phyloP scores from a whole-genome alignment of 2,888 invertebrate species.

The Xylota sylvarum region DNA sequence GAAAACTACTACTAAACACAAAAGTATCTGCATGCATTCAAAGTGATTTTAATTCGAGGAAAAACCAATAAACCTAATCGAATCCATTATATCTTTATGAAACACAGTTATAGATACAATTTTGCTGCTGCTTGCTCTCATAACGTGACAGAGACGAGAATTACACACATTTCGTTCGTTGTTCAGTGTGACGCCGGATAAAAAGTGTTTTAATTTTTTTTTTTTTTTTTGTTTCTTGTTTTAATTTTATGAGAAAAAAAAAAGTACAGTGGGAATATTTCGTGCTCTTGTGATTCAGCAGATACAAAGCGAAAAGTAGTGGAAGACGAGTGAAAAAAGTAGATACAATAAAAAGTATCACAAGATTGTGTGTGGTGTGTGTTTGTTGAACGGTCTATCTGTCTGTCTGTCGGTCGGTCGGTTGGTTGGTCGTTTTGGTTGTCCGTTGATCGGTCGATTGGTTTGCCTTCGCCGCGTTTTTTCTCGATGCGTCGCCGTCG shows the following conservation, averaged over 20 bases:
- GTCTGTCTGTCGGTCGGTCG: slow-evolving; percentile 34
- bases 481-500: slow-evolving; percentile 21
- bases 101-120: slow-evolving; percentile 72
- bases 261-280: slow-evolving; percentile 66
- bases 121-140: slow-evolving; percentile 56
- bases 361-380: slow-evolving; percentile 51
- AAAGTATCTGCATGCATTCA: slow-evolving; percentile 30
- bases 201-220: slow-evolving; percentile 60
- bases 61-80: slow-evolving; percentile 68
- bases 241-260: slow-evolving; percentile 65
- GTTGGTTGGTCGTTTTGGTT: slow-evolving; percentile 21
- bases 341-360: slow-evolving; percentile 50
- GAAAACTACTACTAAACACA: background rate
- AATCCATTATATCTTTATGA: slow-evolving; percentile 59
- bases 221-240: slow-evolving; percentile 27
- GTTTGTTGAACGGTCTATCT: slow-evolving; percentile 49
- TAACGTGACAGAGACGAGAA: slow-evolving; percentile 67
- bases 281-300: slow-evolving; percentile 58
- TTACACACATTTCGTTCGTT: slow-evolving; percentile 58
- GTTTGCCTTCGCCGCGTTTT: slow-evolving; percentile 69
- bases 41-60: slow-evolving; percentile 63
- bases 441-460: slow-evolving; percentile 46
- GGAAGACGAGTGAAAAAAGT: slow-evolving; percentile 55
- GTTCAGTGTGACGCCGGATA: slow-evolving; percentile 71
- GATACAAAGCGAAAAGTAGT: slow-evolving; percentile 62